Evolutionary conservation across 2,113 vertebrate genomes (phyloP).

Genomic region (Phrynosoma platyrhinos): DNA sequence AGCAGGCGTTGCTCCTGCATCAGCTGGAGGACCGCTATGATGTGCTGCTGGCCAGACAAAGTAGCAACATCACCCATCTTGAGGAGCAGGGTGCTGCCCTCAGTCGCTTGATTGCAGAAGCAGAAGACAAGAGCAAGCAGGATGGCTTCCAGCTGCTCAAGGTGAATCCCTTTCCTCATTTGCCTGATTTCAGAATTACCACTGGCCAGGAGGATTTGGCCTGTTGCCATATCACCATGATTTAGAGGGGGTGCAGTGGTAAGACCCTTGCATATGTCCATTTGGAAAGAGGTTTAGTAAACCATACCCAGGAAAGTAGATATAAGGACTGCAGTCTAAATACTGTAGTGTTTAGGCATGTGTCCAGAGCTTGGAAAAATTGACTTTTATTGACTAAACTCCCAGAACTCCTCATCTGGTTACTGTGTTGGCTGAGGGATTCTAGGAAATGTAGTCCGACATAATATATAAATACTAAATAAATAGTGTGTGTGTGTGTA

Average conservation of each 20-base stretch:
- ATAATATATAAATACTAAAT: too few relatives aligned
- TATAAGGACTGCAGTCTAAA: background rate
- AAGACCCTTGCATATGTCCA: background rate
- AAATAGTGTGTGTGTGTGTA: too few relatives aligned
- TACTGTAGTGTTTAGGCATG: background rate
- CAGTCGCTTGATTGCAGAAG: conserved; percentile 69
- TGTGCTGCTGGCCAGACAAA: conserved; percentile 64
- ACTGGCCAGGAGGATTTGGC: background rate
- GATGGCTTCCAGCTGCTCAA: conserved; percentile 75
- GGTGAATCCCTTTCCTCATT: conserved; percentile 34
- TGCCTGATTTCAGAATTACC: background rate
- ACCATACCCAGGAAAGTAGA: background rate
- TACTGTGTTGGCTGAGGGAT: too few relatives aligned
- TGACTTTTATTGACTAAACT: too few relatives aligned
- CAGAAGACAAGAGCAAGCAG: conserved; percentile 73
- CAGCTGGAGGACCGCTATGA: conserved; percentile 76
- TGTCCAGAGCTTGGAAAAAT: too few relatives aligned
- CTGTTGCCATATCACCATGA: background rate
- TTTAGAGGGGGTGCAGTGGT: background rate
- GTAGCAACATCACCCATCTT: conserved; percentile 58
- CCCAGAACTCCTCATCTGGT: too few relatives aligned
- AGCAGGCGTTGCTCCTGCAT: conserved; percentile 75
- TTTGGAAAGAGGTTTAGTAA: background rate
- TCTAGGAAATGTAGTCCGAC: too few relatives aligned
- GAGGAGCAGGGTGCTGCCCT: conserved; percentile 69